These are phyloP conservation scores for Seriola quinqueradiata DNA, from an alignment of 2,113 vertebrate genomes.

Conservation along the genomic window DNA sequence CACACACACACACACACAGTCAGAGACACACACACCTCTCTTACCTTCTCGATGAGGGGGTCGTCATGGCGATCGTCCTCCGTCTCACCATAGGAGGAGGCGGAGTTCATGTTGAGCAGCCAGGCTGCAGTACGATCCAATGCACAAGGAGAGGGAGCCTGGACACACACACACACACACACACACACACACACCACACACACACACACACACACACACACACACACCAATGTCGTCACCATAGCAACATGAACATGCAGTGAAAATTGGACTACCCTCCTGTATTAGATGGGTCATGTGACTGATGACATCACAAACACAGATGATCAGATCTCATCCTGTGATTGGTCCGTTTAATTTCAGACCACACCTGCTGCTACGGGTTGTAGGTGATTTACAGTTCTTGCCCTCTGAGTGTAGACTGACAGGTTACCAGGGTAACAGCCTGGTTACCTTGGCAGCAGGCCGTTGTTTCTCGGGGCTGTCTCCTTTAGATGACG, in stretches of 20 bases:
- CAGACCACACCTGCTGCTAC: no score
- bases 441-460: constrained; percentile 80
- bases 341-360: no score
- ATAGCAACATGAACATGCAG: neutral
- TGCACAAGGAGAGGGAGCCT: constrained; percentile 97
- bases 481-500: constrained; percentile 97
- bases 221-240: constrained; percentile 36
- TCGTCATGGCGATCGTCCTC: constrained; percentile 90
- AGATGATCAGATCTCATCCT: no score
- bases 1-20: neutral
- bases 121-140: constrained; percentile 98
- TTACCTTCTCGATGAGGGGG: constrained; percentile 95
- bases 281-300: no score
- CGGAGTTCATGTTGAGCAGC: constrained; percentile 97
- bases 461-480: constrained; percentile 85
- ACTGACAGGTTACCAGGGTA: neutral
- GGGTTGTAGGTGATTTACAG: no score
- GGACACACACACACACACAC: constrained; percentile 65
- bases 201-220: no score
- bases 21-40: neutral
- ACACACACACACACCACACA: no score
- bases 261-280: neutral
- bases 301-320: no score
- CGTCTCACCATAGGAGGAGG: constrained; percentile 93
- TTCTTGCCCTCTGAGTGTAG: no score